Base-by-base conservation (phyloP, 1,140 invertebrate genomes). In the Hycleus cichorii region DNA sequence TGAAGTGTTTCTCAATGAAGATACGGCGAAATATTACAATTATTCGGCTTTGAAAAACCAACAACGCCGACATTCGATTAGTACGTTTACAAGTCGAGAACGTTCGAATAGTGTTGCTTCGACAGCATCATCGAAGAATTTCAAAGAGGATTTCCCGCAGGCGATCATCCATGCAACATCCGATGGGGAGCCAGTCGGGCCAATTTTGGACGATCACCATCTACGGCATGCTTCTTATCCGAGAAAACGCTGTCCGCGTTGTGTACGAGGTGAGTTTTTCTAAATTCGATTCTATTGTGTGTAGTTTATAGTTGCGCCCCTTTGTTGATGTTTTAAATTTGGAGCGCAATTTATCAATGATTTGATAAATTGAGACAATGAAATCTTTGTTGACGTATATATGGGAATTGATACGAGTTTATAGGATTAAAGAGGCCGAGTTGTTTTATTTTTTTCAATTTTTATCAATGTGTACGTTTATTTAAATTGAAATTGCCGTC, bases 61-160 rank as follows among this genome's bases (percentile, higher is more conserved):
- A 12, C 68, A 69, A 49, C 74, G 81, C 48, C 71, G 80, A 59
- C 81, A 81, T 62, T 81, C 79, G 3, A 79, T 81, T 42, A 77
- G 81, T 11, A 77, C 78, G 2, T 80, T 78, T 51, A 42, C 48
- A 24, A 49, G 58, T 10, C 54, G 69, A 11, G 70, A 71, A 43
- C 48, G 68, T 39, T 60, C 63, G 7, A 52, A 54, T 11, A 72
- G 69, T 58, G 49, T 67, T n/a, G 61, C 65, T 7, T 70, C 67
- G 1, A 42, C 32, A 42, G 64, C 63, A 5, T 57, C 57, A 24
- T 61, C 65, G 0, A 60, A 62, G 27, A 69, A 63, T 53, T 68
- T 69, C 51, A 67, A 69, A 57, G 69, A 68, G 24, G 69, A 72
- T 47, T 59, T 67, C 42, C 56, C 65, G 3, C 51, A 62, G 24